Percentiles rank a stretch among this genome's conserved stretches.
These are phyloP conservation scores for Eriocheir sinensis DNA, from an alignment of 1,140 invertebrate genomes.

Conservation along the genomic window DNA sequence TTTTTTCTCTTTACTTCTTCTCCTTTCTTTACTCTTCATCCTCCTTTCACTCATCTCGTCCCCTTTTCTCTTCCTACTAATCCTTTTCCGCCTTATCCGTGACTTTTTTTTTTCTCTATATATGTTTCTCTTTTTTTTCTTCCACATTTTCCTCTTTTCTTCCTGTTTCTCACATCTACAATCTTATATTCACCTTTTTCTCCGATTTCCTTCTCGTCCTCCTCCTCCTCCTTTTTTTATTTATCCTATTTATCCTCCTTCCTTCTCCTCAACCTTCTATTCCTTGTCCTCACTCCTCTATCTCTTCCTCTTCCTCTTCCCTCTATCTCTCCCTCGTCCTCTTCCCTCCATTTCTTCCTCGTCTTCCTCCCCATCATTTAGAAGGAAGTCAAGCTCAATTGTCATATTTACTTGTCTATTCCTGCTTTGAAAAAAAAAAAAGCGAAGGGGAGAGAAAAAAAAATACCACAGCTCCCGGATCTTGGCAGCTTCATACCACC, in stretches of 20 bases:
- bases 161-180: too few species aligned
- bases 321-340: neutral
- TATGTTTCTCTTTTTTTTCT: too few species aligned
- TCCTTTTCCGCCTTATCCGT: too few species aligned
- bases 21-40: neutral
- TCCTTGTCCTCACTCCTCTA: neutral
- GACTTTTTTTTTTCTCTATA: neutral
- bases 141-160: too few species aligned
- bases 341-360: neutral
- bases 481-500: neutral
- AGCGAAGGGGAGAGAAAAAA: too few species aligned
- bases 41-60: neutral
- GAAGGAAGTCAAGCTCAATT: neutral
- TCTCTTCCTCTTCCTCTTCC: neutral
- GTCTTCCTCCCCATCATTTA: neutral
- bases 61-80: neutral
- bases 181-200: too few species aligned
- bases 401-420: neutral
- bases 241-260: neutral
- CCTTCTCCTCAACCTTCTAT: neutral
- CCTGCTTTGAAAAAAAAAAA: neutral
- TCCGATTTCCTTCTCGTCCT: neutral
- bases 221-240: neutral
- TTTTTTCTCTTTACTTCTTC: too few species aligned
- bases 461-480: neutral